Evolutionary conservation across 2,797 vertebrate genomes (phyloP), one percentile per base, ranked within the genome.

Genomic region (Malacoctenus gilli): DNA sequence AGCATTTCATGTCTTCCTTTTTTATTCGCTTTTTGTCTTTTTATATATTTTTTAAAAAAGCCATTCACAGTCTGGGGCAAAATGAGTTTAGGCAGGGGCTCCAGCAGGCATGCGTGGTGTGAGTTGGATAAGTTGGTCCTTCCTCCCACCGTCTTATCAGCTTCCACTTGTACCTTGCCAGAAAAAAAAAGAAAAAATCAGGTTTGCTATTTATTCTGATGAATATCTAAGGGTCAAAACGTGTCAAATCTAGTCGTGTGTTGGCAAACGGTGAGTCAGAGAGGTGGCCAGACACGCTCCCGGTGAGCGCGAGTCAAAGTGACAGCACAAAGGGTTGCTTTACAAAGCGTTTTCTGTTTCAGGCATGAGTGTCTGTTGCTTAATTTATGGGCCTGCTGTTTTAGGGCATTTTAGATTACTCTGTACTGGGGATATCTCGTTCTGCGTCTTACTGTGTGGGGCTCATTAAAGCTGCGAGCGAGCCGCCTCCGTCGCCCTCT

Each of bases 301-400:
- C 32, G 34, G 64, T 57, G 44, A 75, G 57, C 47, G 48, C 54
- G 64, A 86, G 69, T 72, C 48, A 66, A 77, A 85, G 73, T 79
- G 73, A 84, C 73, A 80, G 71, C 62, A 72, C 69, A 80, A 83
- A 82, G 75, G 71, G 72, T 68, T 80, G 77, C 77, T 55, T 68
- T 75, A 84, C 84, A 87, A 86, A 87, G 71, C 32, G 59, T 80
- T 83, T 77, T 49, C 78, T 79, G 69, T 85, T 83, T 91, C 92
- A 92, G 91, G 91, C 86, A 62, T 89, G 86, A 89, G 85, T 90
- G 93, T 92, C 92, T 93, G 91, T 91, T 92, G 89, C 83, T 90
- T 93, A 92, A 94, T 93, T 94, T 91, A 86, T 91, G 84, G 89
- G 87, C 82, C 64, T 89, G 87, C 84, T 69, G 78, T 89, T 89